Percentiles rank a stretch among this genome's conserved stretches.
Conservation (phyloP, 2,797 vertebrate species). For the Gymnoscopelus braueri region DNA sequence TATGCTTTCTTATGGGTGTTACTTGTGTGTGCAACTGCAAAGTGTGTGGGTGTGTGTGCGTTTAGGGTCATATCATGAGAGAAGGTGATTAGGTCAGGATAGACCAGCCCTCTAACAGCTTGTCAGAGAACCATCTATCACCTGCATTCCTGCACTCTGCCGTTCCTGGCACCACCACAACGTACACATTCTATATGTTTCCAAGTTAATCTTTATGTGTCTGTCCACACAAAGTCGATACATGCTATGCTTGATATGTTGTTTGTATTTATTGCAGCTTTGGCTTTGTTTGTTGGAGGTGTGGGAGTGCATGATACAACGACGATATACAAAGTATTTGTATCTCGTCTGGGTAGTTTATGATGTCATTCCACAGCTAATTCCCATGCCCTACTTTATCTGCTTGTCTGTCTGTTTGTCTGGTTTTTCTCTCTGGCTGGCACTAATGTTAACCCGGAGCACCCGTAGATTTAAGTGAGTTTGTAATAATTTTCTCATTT, state of each 20-base stretch:
- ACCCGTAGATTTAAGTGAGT: too few species aligned
- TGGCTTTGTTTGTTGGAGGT: neutral
- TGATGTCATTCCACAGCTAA: neutral
- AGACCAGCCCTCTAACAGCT: conserved; percentile 36
- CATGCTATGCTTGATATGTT: neutral
- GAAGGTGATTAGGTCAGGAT: conserved; percentile 72
- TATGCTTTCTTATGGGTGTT: conserved; percentile 4
- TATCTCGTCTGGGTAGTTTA: neutral
- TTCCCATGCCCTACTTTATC: conserved; percentile 4
- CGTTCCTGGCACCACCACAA: conserved; percentile 75
- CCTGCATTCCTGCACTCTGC: conserved; percentile 71
- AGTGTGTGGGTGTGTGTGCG: conserved; percentile 1
- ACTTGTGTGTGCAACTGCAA: conserved; percentile 11
- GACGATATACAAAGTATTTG: neutral
- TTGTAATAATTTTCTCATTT: too few species aligned
- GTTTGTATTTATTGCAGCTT: neutral
- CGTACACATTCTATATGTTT: conserved; percentile 9
- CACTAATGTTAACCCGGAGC: neutral
- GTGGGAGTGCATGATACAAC: neutral
- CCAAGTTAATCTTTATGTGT: neutral
- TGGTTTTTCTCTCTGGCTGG: conserved; percentile 14
- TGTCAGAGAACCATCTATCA: conserved; percentile 73
- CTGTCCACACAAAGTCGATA: neutral
- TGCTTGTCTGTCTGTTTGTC: neutral
- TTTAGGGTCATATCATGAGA: conserved; percentile 37